phyloP scores from a whole-genome alignment of 2,888 invertebrate genomes.

The Drosophila demipolita region DNA sequence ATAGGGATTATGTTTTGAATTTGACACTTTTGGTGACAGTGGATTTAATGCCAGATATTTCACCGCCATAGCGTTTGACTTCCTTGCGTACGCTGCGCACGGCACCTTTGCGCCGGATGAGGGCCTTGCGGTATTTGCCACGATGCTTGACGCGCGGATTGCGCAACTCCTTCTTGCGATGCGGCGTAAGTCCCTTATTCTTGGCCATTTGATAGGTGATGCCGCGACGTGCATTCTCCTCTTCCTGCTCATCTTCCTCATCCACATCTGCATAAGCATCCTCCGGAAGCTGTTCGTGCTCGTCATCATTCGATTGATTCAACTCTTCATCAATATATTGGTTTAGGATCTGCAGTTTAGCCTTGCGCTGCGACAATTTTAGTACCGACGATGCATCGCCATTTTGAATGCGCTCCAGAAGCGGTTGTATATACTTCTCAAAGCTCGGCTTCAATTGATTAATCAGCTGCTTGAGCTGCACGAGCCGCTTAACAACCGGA shows the following conservation, averaged over 20 bases:
- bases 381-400: constrained; percentile 78
- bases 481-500: constrained; percentile 94
- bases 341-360: constrained; percentile 65
- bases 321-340: constrained; percentile 36
- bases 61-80: constrained; percentile 93
- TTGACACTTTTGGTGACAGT: constrained; percentile 95
- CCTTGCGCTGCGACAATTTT: constrained; percentile 54
- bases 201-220: constrained; percentile 98
- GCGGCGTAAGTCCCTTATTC: constrained; percentile 96
- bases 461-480: constrained; percentile 91
- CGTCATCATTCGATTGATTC: background rate
- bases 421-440: constrained; percentile 88
- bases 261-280: constrained; percentile 83
- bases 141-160: constrained; percentile 98
- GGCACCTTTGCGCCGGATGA: constrained; percentile 96
- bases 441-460: constrained; percentile 90
- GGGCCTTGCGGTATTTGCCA: constrained; percentile 95
- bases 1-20: constrained; percentile 86
- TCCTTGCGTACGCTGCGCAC: constrained; percentile 94
- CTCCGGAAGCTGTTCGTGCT: constrained; percentile 49
- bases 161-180: constrained; percentile 95
- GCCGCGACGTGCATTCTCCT: constrained; percentile 88
- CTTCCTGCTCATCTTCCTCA: constrained; percentile 82
- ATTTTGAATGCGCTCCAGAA: constrained; percentile 87
- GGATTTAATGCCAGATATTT: constrained; percentile 96